Conservation (phyloP, 2,888 invertebrate genomes). For the Apamea crenata region DNA sequence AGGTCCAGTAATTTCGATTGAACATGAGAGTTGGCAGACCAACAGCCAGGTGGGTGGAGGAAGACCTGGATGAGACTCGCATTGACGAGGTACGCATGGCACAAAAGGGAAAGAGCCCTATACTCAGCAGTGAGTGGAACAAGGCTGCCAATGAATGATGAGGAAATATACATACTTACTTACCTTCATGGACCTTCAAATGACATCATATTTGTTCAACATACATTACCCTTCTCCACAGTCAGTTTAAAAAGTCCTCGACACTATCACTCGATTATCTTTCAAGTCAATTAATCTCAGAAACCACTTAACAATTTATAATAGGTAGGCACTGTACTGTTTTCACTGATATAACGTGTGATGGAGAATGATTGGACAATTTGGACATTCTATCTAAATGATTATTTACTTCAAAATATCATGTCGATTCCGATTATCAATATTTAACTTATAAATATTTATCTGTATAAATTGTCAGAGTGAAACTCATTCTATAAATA, state of each 20-base stretch:
- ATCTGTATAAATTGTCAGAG: slow-evolving; percentile 9
- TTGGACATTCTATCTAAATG: slow-evolving; percentile 8
- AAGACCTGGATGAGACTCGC: not conserved
- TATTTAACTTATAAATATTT: too few species aligned
- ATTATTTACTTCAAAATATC: slow-evolving; percentile 18
- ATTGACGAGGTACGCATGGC: not conserved
- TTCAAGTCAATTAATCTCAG: slow-evolving; percentile 37
- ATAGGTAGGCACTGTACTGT: slow-evolving; percentile 18
- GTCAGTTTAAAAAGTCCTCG: slow-evolving; percentile 16
- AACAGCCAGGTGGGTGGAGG: not conserved
- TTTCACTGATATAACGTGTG: slow-evolving; percentile 17
- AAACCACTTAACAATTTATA: slow-evolving; percentile 49
- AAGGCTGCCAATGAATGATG: not conserved
- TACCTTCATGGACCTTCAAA: not conserved
- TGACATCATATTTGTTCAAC: not conserved
- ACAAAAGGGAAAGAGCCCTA: not conserved
- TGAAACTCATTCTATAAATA: not conserved
- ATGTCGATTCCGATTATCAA: slow-evolving; percentile 5
- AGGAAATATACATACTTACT: not conserved
- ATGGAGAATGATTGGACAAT: slow-evolving; percentile 36
- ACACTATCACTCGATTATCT: slow-evolving; percentile 21
- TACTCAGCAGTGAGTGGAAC: not conserved
- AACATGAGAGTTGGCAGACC: not conserved
- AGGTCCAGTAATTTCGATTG: not conserved
- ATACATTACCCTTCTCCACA: not conserved